Evolutionary conservation across 2,113 vertebrate species (phyloP), one percentile per base, ranked within the genome.

Genomic region (Sigmodon hispidus): DNA sequence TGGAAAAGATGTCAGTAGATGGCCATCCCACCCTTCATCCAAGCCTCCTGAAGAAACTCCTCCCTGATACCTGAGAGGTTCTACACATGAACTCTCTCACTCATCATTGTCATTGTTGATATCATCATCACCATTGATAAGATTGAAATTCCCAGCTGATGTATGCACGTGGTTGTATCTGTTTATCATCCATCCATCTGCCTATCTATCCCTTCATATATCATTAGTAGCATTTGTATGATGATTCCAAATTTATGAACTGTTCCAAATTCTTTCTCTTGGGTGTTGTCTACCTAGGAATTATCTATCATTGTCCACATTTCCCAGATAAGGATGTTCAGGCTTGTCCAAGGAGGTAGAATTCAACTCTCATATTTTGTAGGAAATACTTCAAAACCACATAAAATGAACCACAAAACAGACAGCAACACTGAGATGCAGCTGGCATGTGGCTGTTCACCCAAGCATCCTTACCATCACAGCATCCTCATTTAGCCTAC

Each of bases 331-430:
- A 36, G 13, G 9, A 34, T n/a, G 9, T 3, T 69, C n/a, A 84
- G 48, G 5, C 31, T 73, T 70, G 15, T 84, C 48, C 63, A 55
- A 81, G 34, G 69, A 93, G 24, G 4, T 83, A n/a, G 55, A 43
- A 63, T 61, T 96, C 76, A 52, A 94, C 86, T 50, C 52, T 48
- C 43, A 31, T 63, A 63, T 91, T 70, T 61, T 9, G 48, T 13
- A 90, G 22, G 69, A 95, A 84, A 43, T 87, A 93, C 26, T 94
- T 87, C 26, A 29, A 84, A 90, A 81, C 80, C 17, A 93, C n/a
- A 29, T 36, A 50, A 69, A 50, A 85, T 11, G 43, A 89, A 77
- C 87, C 93, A 84, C 9, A 12, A 77, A 45, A 21, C 36, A 73
- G 83, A 55, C 22, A 67, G 5, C 13, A 15, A 69, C 50, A 63